Conservation (phyloP, 2,113 vertebrate species). For the Phycodurus eques region DNA sequence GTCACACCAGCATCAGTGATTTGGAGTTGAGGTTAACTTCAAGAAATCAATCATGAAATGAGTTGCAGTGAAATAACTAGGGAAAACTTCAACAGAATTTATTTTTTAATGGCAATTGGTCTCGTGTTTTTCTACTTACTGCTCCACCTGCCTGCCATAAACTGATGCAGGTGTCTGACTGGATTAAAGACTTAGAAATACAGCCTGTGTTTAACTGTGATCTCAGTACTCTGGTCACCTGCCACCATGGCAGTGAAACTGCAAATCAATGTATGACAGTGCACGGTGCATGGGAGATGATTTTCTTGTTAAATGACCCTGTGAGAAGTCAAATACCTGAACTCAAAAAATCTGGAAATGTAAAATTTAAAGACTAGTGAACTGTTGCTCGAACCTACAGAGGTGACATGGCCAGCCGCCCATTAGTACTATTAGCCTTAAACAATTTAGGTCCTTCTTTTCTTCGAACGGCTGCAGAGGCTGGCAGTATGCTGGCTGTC, state of each 20-base stretch:
- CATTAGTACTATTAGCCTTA: neutral
- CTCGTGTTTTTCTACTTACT: neutral
- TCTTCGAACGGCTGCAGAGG: slow-evolving; percentile 35
- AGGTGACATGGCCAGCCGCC: slow-evolving; percentile 1
- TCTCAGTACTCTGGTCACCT: slow-evolving; percentile 25
- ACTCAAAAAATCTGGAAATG: neutral
- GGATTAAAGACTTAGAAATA: slow-evolving; percentile 50
- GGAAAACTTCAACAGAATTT: slow-evolving; percentile 9
- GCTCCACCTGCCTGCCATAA: neutral
- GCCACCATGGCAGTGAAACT: neutral
- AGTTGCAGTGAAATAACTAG: neutral
- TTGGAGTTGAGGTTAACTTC: neutral
- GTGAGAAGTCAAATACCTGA: neutral
- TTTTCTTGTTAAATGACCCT: neutral
- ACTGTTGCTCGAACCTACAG: neutral
- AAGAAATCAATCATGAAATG: neutral
- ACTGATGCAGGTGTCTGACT: slow-evolving; percentile 33
- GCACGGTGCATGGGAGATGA: neutral
- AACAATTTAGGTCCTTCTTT: slow-evolving; percentile 30
- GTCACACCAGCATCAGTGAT: neutral
- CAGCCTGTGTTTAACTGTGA: slow-evolving; percentile 15
- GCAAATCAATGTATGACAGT: neutral
- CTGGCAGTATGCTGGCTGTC: slow-evolving; percentile 26
- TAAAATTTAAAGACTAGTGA: neutral
- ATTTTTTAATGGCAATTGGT: slow-evolving; percentile 6